Percentiles rank a stretch among this genome's conserved stretches.
Conservation (phyloP, 2,888 invertebrate genomes). For the Erebia ligea region DNA sequence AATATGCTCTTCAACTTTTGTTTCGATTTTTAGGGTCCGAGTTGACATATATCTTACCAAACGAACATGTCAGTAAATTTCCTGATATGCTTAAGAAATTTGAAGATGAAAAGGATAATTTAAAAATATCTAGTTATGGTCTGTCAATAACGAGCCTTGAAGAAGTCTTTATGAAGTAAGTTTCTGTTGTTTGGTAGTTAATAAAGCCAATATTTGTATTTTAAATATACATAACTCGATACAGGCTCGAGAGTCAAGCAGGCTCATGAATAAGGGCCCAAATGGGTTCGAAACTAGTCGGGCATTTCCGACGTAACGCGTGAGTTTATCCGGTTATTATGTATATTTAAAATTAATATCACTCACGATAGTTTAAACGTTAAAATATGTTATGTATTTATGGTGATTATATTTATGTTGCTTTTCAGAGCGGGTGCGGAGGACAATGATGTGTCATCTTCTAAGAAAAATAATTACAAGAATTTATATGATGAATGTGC, state of each 20-base stretch:
- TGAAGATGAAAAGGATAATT: conserved; percentile 81
- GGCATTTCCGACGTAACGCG: too few relatives aligned
- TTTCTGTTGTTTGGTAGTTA: conserved; percentile 20
- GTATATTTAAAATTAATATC: too few relatives aligned
- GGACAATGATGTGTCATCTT: conserved; percentile 51
- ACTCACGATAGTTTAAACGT: too few relatives aligned
- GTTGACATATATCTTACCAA: conserved; percentile 88
- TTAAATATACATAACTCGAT: too few relatives aligned
- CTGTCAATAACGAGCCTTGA: conserved; percentile 95
- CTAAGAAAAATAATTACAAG: conserved; percentile 44
- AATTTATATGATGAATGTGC: conserved; percentile 50
- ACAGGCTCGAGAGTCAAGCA: too few relatives aligned
- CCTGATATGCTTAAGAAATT: conserved; percentile 87
- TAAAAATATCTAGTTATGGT: conserved; percentile 91
- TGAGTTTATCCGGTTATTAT: too few relatives aligned
- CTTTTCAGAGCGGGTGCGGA: conserved; percentile 66
- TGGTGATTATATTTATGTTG: conserved; percentile 15
- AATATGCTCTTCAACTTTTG: neutral
- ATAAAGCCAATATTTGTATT: too few relatives aligned
- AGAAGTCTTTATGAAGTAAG: conserved; percentile 93
- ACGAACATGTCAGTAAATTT: conserved; percentile 84
- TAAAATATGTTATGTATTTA: too few relatives aligned
- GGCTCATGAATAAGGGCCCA: too few relatives aligned
- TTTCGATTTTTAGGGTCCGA: conserved; percentile 83
- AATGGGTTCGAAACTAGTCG: too few relatives aligned